Evolutionary conservation across 1,140 invertebrate species (phyloP), one percentile per base, ranked within the genome.

Genomic region (Ips nitidus): DNA sequence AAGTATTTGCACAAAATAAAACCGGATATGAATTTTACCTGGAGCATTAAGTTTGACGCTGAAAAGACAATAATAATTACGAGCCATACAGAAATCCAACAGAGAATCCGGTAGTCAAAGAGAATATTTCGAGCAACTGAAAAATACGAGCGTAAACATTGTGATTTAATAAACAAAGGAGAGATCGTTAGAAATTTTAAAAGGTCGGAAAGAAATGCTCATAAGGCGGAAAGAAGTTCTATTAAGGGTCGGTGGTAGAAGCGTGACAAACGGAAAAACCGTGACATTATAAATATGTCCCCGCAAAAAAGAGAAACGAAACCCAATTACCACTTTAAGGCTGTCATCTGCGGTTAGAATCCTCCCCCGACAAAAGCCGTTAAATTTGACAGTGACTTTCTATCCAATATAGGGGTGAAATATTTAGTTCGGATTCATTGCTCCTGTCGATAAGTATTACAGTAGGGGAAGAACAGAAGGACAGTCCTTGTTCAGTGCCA

Each of bases 391-490:
- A 66, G 63, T 66, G 69, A 71, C 62, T 66, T 71, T 71, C 50
- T 52, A 66, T 52, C 62, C 62, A 66, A 71, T 71, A 71, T 71
- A 45, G 47, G 68, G 69, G 69, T 71, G 63, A 71, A 71, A 71
- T 71, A 56, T 71, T 71, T 71, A 66, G 69, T 71, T 71, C 69
- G 52, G 69, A 71, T 71, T 71, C 69, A 71, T 71, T 71, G 69
- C 60, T 71, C 53, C 56, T 71, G 69, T 66, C 69, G 69, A 71
- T 71, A 71, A 42, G 47, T 43, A 22, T 22, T 42, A 43, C 43
- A 52, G 61, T 41, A 59, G 65, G 66, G 66, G 57, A 39, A 22
- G 22, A 22, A 22, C 22, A 22, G 22, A 22, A 22, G 22, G 22
- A 22, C 7, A 41, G n/a, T 38, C 41, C 37, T 59, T 68, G 47